These are phyloP conservation scores for Umimayanthus chanpuru DNA, from an alignment of 92 coral and sea anemone species.

Conservation along the genomic window DNA sequence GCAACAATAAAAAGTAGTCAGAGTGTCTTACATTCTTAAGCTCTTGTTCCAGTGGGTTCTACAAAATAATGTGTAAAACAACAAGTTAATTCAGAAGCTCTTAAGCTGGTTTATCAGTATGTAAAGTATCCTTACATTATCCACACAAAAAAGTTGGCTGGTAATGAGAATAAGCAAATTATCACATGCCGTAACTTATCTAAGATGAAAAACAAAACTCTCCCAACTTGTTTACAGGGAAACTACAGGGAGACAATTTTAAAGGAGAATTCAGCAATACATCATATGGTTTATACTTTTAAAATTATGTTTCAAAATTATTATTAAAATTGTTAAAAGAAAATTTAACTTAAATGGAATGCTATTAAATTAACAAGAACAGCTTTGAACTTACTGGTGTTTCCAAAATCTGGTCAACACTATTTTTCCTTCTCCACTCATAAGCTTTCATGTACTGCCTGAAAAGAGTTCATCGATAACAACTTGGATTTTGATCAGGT, in stretches of 20 bases:
- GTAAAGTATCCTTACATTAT: too few relatives aligned
- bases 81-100: background rate
- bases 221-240: too few relatives aligned
- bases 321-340: too few relatives aligned
- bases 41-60: constrained; percentile 93
- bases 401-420: constrained; percentile 76
- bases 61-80: constrained; percentile 1
- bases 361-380: background rate
- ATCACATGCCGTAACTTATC: too few relatives aligned
- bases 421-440: constrained; percentile 84
- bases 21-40: constrained; percentile 62
- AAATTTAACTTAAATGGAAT: too few relatives aligned
- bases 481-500: background rate
- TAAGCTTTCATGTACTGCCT: constrained; percentile 81
- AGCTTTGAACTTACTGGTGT: constrained; percentile 52
- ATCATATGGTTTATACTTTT: too few relatives aligned
- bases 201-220: too few relatives aligned
- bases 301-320: background rate
- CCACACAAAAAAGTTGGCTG: too few relatives aligned
- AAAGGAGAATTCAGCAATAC: too few relatives aligned
- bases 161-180: too few relatives aligned
- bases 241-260: too few relatives aligned
- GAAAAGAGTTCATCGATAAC: background rate
- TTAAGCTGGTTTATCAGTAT: too few relatives aligned
- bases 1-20: background rate